Percentiles rank a stretch among this genome's conserved stretches.
These are phyloP conservation scores for Ammodytes marinus DNA, from an alignment of 2,113 vertebrate species.

Conservation along the genomic window DNA sequence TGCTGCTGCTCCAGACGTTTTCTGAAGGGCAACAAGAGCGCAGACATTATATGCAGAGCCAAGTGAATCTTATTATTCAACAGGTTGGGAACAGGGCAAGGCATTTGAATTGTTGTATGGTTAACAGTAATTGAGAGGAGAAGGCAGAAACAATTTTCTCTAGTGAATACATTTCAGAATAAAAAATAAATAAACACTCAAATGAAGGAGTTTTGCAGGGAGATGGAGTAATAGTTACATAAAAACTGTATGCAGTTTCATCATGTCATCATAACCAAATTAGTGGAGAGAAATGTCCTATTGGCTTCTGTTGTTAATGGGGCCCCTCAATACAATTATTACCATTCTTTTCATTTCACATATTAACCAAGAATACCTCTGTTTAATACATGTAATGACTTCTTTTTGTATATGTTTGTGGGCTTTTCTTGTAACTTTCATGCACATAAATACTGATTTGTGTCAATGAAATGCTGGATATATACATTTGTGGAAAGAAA, in stretches of 20 bases:
- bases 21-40: constrained; percentile 57
- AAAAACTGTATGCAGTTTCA: constrained; percentile 1
- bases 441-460: too few species aligned
- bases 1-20: constrained; percentile 97
- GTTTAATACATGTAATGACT: neutral
- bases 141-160: neutral
- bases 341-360: neutral
- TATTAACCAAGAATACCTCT: neutral
- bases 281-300: neutral
- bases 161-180: neutral
- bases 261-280: neutral
- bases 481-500: too few species aligned
- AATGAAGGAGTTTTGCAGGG: neutral
- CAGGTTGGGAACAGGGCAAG: neutral
- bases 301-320: neutral
- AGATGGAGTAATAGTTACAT: neutral
- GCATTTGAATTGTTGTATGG: neutral
- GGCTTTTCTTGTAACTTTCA: too few species aligned
- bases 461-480: too few species aligned
- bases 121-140: neutral
- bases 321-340: neutral
- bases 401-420: neutral
- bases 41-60: constrained; percentile 1
- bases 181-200: neutral
- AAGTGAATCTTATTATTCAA: neutral